Evolutionary conservation across 2,888 invertebrate species (phyloP), one percentile per base, ranked within the genome.

Genomic region (Drosophila trichaetosa): DNA sequence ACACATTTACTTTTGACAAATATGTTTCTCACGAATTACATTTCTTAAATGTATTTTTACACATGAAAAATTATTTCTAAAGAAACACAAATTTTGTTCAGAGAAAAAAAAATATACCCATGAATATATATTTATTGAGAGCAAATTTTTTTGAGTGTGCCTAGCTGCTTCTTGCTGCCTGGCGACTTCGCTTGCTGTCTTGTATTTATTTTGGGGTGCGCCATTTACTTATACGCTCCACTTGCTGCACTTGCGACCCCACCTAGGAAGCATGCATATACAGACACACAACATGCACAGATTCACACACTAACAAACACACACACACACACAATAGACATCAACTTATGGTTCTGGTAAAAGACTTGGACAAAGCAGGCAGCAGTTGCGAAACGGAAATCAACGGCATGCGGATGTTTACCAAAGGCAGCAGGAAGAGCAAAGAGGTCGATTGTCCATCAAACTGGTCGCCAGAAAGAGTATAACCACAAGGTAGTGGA

Each of bases 191-290:
- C 59, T 67, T 57, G 66, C 57, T 69, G 73, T 58, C 62, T 81
- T 65, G 73, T 76, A 82, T 82, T 82, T 82, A 82, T 82, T 77
- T 82, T 83, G 74, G 82, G 82, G 80, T 70, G 80, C 80, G 70
- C 83, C 80, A 82, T 82, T 82, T 82, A 82, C 83, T 83, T 82
- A 82, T 77, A 82, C 80, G 82, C 83, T 82, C 73, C 80, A 82
- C 83, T 82, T 82, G 82, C 72, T 70, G 72, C 81, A 80, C 63
- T 80, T 80, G 71, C 71, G 63, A 52, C 66, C 60, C 71, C 56
- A 65, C 64, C 54, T 34, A 21, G 33, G 16, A 33, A 5, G 34
- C 53, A 34, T 10, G 3, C 16, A 29, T n/a, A 31, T 18, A 31
- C 51, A 51, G 29, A 33, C 52, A 21, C 13, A 31, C 13, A 52